A percentile compares a stretch with the other conserved stretches of the same genome.
Evolutionary conservation across 2,888 invertebrate genomes (phyloP).

Genomic region (Lordiphosa andalusiaca): DNA sequence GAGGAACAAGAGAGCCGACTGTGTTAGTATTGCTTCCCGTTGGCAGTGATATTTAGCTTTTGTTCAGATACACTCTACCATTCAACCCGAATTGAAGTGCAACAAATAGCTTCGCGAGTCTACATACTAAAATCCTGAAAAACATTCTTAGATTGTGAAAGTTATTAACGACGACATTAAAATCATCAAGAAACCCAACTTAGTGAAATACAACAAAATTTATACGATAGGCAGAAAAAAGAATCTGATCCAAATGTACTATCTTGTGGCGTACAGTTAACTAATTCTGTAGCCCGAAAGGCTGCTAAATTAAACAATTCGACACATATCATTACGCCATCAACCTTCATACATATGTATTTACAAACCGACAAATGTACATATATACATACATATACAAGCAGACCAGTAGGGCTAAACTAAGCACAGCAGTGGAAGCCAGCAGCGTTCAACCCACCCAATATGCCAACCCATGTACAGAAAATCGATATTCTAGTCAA

Average conservation of each 20-base stretch:
- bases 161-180: constrained; percentile 4
- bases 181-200: neutral
- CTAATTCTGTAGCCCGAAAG: constrained; percentile 60
- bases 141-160: constrained; percentile 7
- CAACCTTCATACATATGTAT: constrained; percentile 1
- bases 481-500: constrained; percentile 53
- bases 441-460: constrained; percentile 41
- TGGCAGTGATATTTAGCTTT: constrained; percentile 29
- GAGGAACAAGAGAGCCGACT: constrained; percentile 1
- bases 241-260: constrained; percentile 75
- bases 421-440: constrained; percentile 14
- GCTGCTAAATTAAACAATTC: constrained; percentile 22
- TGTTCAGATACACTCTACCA: constrained; percentile 45
- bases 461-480: constrained; percentile 50
- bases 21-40: neutral
- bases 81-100: constrained; percentile 27
- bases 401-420: constrained; percentile 5
- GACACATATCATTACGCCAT: constrained; percentile 7
- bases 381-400: constrained; percentile 1
- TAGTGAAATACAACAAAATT: constrained; percentile 6
- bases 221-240: constrained; percentile 67
- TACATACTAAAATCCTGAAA: neutral
- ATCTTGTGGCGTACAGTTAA: constrained; percentile 77
- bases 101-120: constrained; percentile 7
- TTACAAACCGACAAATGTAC: neutral